A percentile compares a stretch with the other conserved stretches of the same genome.
Evolutionary conservation across 2,888 invertebrate genomes (phyloP).

Genomic region (Mythimna ferrago): DNA sequence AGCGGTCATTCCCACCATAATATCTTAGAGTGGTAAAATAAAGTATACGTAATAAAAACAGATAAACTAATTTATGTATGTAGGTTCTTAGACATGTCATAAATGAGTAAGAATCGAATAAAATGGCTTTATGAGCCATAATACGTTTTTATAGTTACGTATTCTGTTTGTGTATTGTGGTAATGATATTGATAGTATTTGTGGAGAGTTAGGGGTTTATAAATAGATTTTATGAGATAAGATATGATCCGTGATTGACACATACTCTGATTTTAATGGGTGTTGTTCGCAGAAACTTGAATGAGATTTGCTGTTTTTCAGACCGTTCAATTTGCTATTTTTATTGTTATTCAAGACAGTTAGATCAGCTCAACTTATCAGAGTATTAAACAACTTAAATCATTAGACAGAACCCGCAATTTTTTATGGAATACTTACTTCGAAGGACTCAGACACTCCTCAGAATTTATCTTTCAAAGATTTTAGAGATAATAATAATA

Average conservation of each 20-base stretch:
- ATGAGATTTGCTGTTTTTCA: background rate
- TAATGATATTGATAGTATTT: slow-evolving; percentile 59
- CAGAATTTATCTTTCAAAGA: background rate
- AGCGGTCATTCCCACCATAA: slow-evolving; percentile 63
- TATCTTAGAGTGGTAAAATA: slow-evolving; percentile 67
- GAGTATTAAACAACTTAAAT: background rate
- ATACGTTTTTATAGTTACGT: slow-evolving; percentile 64
- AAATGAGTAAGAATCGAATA: slow-evolving; percentile 66
- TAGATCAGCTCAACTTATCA: no score
- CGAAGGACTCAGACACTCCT: background rate
- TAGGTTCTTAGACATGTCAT: slow-evolving; percentile 65
- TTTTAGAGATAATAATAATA: background rate
- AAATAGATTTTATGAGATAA: slow-evolving; percentile 14
- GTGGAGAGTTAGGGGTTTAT: slow-evolving; percentile 22
- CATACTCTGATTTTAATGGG: background rate
- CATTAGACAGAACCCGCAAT: background rate
- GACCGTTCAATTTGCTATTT: background rate
- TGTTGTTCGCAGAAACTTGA: slow-evolving; percentile 6
- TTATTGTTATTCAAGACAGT: background rate
- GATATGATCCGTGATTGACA: slow-evolving; percentile 32
- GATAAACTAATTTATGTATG: slow-evolving; percentile 70
- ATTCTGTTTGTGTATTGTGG: slow-evolving; percentile 63
- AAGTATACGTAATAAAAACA: slow-evolving; percentile 64
- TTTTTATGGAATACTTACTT: background rate
- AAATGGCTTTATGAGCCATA: slow-evolving; percentile 64